These are phyloP conservation scores for Drosophila seguyi DNA, from an alignment of 1,140 invertebrate species.

Conservation along the genomic window DNA sequence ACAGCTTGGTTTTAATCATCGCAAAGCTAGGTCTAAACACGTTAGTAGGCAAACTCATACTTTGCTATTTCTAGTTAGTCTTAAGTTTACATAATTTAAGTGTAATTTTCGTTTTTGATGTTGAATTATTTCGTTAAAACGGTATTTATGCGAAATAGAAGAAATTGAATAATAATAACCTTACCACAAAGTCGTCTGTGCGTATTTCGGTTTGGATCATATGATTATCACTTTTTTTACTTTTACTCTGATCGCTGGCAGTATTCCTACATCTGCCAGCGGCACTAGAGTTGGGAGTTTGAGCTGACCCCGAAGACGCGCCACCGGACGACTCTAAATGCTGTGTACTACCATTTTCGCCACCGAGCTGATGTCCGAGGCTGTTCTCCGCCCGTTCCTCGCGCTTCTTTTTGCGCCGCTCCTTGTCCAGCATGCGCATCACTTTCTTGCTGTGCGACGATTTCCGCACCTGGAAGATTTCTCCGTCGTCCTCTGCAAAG, in stretches of 20 bases:
- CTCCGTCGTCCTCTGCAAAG: slow-evolving; percentile 91
- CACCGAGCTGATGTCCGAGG: slow-evolving; percentile 23
- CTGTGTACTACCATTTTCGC: slow-evolving; percentile 76
- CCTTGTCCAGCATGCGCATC: slow-evolving; percentile 94
- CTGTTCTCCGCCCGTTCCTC: slow-evolving; percentile 83
- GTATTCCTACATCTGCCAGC: slow-evolving; percentile 46
- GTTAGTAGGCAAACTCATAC: slow-evolving; percentile 18
- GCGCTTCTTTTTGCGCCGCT: slow-evolving; percentile 89
- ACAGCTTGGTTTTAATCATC: neutral
- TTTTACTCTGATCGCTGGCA: slow-evolving; percentile 77
- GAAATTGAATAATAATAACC: slow-evolving; percentile 85
- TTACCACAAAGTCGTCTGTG: slow-evolving; percentile 86
- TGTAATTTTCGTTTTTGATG: slow-evolving; percentile 53
- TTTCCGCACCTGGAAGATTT: slow-evolving; percentile 97
- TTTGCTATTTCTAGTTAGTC: slow-evolving; percentile 20
- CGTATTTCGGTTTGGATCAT: slow-evolving; percentile 85
- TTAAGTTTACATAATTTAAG: slow-evolving; percentile 21
- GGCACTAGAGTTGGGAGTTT: slow-evolving; percentile 36
- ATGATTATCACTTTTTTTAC: slow-evolving; percentile 85
- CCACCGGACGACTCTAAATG: slow-evolving; percentile 71
- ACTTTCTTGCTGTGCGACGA: slow-evolving; percentile 96
- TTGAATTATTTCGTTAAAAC: slow-evolving; percentile 56
- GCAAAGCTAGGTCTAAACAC: slow-evolving; percentile 7
- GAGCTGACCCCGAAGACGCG: slow-evolving; percentile 41
- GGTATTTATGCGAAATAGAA: slow-evolving; percentile 51